These are phyloP conservation scores for Serilophus lunatus DNA, from an alignment of 2,113 vertebrate species.

Conservation along the genomic window DNA sequence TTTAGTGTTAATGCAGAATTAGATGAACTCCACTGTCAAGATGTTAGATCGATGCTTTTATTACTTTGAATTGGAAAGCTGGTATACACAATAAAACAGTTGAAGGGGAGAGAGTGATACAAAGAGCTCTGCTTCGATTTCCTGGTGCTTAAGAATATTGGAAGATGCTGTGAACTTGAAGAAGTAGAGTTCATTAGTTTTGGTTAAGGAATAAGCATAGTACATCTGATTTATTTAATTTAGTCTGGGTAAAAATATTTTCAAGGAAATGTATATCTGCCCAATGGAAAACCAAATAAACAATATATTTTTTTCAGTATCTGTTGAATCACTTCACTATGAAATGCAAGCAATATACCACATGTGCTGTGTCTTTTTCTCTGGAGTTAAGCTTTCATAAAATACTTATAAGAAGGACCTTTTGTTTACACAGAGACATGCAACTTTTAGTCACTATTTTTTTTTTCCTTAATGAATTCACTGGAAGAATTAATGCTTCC, in stretches of 20 bases:
- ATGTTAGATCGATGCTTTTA: conserved; percentile 59
- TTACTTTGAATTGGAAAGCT: conserved; percentile 56
- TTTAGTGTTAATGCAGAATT: conserved; percentile 58
- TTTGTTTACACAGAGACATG: not conserved
- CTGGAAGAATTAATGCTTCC: not conserved
- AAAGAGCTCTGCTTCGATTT: conserved; percentile 32
- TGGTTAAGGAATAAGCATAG: not conserved
- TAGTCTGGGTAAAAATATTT: not conserved
- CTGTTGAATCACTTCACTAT: not conserved
- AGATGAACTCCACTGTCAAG: conserved; percentile 52
- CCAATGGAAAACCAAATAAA: not conserved
- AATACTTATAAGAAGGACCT: not conserved
- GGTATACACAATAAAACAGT: conserved; percentile 17
- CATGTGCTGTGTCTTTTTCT: not conserved
- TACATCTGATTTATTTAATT: not conserved
- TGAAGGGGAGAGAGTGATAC: not conserved
- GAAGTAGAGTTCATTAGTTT: not conserved
- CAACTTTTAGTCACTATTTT: not conserved
- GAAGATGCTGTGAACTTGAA: not conserved
- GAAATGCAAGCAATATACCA: not conserved
- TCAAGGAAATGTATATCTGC: not conserved
- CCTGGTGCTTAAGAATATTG: not conserved
- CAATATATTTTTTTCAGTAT: not conserved
- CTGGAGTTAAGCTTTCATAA: not conserved
- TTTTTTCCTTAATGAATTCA: not conserved